Percentiles rank a stretch among this genome's conserved stretches.
phyloP scores from a whole-genome alignment of 2,888 invertebrate genomes.

The Ganaspis brasiliensis region DNA sequence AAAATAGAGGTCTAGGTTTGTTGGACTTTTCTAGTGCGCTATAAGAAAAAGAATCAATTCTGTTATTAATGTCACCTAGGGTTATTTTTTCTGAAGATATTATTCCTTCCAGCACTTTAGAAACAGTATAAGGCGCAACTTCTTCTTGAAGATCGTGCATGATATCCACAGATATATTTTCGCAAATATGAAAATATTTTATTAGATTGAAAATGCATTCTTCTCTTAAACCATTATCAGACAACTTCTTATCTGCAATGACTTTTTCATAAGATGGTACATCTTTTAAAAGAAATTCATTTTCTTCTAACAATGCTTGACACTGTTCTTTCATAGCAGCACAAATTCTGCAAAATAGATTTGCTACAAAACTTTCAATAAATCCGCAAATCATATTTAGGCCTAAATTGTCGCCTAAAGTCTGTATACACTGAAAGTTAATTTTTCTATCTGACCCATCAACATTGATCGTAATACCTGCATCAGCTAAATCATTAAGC shows the following conservation, averaged over 20 bases:
- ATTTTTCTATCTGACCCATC: slow-evolving; percentile 19
- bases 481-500: slow-evolving; percentile 40
- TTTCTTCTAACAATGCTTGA: slow-evolving; percentile 55
- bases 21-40: slow-evolving; percentile 48
- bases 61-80: slow-evolving; percentile 51
- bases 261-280: slow-evolving; percentile 54
- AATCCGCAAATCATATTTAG: slow-evolving; percentile 57
- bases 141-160: slow-evolving; percentile 55
- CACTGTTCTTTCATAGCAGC: slow-evolving; percentile 49
- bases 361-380: slow-evolving; percentile 56
- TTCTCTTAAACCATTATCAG: slow-evolving; percentile 56
- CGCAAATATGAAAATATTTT: slow-evolving; percentile 52
- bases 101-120: slow-evolving; percentile 48
- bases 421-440: slow-evolving; percentile 57
- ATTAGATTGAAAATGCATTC: slow-evolving; percentile 53
- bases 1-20: slow-evolving; percentile 52
- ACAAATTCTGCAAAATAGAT: slow-evolving; percentile 59
- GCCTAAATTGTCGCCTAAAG: slow-evolving; percentile 59
- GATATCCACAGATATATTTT: slow-evolving; percentile 52
- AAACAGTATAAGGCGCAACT: slow-evolving; percentile 46
- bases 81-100: slow-evolving; percentile 34
- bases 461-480: slow-evolving; percentile 50
- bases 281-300: slow-evolving; percentile 51
- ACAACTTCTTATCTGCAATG: slow-evolving; percentile 46
- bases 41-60: slow-evolving; percentile 52